Conservation (phyloP, 2,113 vertebrate genomes). For the Lagopus muta region DNA sequence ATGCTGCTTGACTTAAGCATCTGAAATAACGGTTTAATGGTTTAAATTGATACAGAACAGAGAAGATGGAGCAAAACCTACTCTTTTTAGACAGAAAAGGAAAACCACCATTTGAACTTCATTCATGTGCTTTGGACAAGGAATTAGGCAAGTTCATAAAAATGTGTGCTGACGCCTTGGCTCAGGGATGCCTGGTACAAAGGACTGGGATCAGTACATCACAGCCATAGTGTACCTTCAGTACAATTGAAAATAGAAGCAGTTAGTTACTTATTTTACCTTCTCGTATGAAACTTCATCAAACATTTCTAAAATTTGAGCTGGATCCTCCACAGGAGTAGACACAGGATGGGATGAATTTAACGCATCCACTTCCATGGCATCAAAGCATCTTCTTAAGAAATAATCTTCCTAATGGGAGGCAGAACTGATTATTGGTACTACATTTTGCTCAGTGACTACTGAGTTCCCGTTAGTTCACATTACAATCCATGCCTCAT, state of each 20-base stretch:
- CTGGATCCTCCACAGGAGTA: conserved; percentile 85
- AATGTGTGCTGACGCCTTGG: accelerated
- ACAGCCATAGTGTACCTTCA: conserved; percentile 75
- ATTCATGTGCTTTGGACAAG: not conserved
- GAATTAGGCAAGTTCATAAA: not conserved
- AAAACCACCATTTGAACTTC: not conserved
- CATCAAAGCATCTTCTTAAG: conserved; percentile 86
- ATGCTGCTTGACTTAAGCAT: not conserved
- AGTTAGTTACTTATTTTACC: conserved; percentile 70
- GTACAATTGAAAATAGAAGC: not conserved
- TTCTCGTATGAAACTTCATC: conserved; percentile 92
- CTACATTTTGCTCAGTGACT: not conserved
- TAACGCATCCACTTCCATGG: conserved; percentile 89
- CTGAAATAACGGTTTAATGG: not conserved
- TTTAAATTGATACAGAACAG: not conserved
- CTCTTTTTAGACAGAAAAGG: not conserved
- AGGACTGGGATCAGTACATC: conserved; percentile 18
- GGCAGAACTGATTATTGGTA: not conserved
- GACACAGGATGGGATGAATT: conserved; percentile 92
- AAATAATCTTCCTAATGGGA: conserved; percentile 85
- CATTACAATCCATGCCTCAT: not conserved
- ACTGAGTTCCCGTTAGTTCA: not conserved
- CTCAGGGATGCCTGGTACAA: accelerated
- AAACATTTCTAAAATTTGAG: conserved; percentile 93
- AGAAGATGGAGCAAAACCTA: not conserved